Evolutionary conservation across 2,113 vertebrate genomes (phyloP), one percentile per base, ranked within the genome.

Genomic region (Hypomesus transpacificus): DNA sequence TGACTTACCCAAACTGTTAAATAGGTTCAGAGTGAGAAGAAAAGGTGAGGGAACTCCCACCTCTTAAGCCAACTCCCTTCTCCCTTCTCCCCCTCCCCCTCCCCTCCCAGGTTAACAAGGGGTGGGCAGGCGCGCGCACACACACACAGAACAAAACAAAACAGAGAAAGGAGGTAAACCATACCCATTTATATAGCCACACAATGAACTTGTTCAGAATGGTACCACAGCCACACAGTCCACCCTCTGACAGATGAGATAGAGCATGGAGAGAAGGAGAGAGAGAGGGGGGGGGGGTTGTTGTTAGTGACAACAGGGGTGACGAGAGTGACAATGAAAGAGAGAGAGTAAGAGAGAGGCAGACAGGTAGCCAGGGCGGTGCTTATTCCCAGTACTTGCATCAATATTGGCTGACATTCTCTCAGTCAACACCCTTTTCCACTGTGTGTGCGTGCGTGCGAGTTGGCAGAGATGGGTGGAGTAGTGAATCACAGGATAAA

Each of bases 361-460:
- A 17, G 74, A 77, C 1, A 59, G 31, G 68, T n/a, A 14, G 4
- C 31, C 31, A 68, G 24, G 65, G 52, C 3, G 5, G 22, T 62
- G 66, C 7, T 39, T 18, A 5, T 68, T 61, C 58, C 54, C 68
- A 54, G 67, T 78, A 68, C 53, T 51, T 67, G 71, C 62, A 73
- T 80, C 61, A 81, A 60, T 58, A 64, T 68, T 89, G 72, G 82
- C 72, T 76, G 54, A 76, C 53, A 80, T 82, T 77, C n/a, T 53
- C 52, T 54, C 26, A 22, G 20, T 65, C 59, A 65, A 78, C 70
- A 71, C 60, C 76, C 68, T 54, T 66, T 69, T 78, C 72, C 46
- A 22, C 24, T 22, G 26, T 56, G 61, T 18, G 39, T 39, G 62
- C 8, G 22, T 17, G 62, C 39, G 65, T 52, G 39, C 21, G 60